Evolutionary conservation across 2,888 invertebrate genomes (phyloP).

Genomic region (Chamaedrilus cognettii): DNA sequence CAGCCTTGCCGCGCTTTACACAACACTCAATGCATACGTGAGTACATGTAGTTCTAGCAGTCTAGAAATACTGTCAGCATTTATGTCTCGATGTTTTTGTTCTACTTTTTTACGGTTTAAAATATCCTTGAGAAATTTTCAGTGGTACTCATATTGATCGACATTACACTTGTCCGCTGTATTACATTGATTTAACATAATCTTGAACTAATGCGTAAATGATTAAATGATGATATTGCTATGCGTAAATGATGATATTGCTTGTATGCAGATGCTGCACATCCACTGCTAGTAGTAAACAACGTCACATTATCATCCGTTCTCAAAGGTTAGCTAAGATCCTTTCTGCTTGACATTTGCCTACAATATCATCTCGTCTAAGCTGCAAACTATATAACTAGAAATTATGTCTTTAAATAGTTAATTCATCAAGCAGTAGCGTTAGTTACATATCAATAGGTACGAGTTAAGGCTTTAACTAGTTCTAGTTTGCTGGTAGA

Average conservation of each 20-base stretch:
- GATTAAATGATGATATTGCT: too few species aligned
- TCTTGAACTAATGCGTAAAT: background rate
- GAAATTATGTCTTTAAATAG: too few species aligned
- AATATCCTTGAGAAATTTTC: too few species aligned
- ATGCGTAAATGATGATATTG: too few species aligned
- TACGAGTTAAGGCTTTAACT: too few species aligned
- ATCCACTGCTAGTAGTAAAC: background rate
- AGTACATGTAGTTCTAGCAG: background rate
- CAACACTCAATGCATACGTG: background rate
- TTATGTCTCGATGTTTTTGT: background rate
- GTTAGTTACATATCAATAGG: background rate
- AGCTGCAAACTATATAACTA: too few species aligned
- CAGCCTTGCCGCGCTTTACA: background rate
- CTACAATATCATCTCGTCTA: too few species aligned
- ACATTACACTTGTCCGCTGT: too few species aligned
- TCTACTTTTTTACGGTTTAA: background rate
- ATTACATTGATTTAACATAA: background rate
- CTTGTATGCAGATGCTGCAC: background rate
- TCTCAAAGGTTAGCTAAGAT: background rate
- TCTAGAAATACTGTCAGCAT: background rate
- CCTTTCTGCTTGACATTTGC: background rate
- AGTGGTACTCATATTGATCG: too few species aligned
- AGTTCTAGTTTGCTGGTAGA: too few species aligned
- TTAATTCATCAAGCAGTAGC: background rate
- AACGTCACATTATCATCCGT: background rate